Conservation (phyloP, 2,113 vertebrate genomes). For the Arenaria interpres region DNA sequence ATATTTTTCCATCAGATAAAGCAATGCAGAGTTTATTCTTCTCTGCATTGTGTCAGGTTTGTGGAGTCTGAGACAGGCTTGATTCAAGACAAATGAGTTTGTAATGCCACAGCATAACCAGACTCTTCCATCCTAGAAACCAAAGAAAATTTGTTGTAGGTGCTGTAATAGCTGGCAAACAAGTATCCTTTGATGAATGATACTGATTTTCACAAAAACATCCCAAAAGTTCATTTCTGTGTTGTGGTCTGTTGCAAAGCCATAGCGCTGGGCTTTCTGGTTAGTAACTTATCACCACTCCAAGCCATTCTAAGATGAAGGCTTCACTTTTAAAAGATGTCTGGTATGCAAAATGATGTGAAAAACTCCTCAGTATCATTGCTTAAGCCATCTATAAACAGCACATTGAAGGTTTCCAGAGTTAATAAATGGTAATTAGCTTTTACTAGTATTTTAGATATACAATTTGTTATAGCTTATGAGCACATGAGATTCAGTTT, state of each 20-base stretch:
- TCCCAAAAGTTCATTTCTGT: neutral
- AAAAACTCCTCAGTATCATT: neutral
- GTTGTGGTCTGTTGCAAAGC: neutral
- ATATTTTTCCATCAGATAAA: neutral
- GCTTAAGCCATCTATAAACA: neutral
- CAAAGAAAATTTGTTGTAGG: neutral
- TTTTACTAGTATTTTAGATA: neutral
- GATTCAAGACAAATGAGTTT: constrained; percentile 7
- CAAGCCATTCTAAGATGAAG: neutral
- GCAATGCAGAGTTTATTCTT: neutral
- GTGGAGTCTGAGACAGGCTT: neutral
- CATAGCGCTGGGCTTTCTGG: neutral
- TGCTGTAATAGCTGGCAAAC: neutral
- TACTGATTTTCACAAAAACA: neutral
- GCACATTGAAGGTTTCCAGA: neutral
- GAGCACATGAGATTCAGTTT: neutral
- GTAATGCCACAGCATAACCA: neutral
- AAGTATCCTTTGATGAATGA: neutral
- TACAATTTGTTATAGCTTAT: neutral
- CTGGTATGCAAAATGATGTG: neutral
- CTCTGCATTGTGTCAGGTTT: neutral
- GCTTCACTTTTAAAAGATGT: neutral
- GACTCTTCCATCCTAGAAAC: neutral
- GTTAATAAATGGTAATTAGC: neutral
- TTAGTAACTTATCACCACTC: neutral